A percentile compares a stretch with the other conserved stretches of the same genome.
phyloP scores from a whole-genome alignment of 2,113 vertebrate genomes.

The Oceanites oceanicus region DNA sequence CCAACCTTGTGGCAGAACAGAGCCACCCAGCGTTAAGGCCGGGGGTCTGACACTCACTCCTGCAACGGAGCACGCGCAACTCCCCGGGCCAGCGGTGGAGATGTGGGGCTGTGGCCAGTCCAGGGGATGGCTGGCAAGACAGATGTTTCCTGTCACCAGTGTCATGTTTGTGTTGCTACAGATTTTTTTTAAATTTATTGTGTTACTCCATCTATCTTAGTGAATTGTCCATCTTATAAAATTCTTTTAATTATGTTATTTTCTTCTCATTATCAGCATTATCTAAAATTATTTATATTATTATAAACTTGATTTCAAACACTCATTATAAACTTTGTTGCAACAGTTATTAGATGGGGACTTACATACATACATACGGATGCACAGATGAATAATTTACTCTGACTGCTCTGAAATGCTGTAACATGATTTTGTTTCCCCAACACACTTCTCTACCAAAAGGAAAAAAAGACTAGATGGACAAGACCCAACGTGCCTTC shows the following conservation, averaged over 20 bases:
- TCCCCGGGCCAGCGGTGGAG: neutral
- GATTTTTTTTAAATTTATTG: slow-evolving; percentile 46
- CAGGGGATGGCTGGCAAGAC: slow-evolving; percentile 2
- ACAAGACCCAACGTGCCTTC: neutral
- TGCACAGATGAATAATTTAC: neutral
- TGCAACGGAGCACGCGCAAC: neutral
- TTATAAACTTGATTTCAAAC: slow-evolving; percentile 68
- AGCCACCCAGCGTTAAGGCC: neutral
- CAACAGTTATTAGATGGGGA: slow-evolving; percentile 52
- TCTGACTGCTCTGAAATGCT: slow-evolving; percentile 62
- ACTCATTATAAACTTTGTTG: slow-evolving; percentile 60
- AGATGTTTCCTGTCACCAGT: slow-evolving; percentile 71
- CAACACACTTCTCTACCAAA: neutral
- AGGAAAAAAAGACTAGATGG: neutral
- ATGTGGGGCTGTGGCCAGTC: neutral
- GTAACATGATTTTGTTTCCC: neutral
- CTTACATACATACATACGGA: neutral
- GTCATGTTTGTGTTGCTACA: slow-evolving; percentile 49
- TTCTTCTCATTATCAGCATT: slow-evolving; percentile 66
- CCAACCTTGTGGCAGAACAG: neutral
- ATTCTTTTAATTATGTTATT: slow-evolving; percentile 72
- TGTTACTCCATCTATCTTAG: slow-evolving; percentile 71
- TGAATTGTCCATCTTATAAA: slow-evolving; percentile 70
- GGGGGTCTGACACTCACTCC: neutral
- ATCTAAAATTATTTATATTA: slow-evolving; percentile 75